Evolutionary conservation across 2,113 vertebrate genomes (phyloP).

Genomic region (Psittacara wagleri): DNA sequence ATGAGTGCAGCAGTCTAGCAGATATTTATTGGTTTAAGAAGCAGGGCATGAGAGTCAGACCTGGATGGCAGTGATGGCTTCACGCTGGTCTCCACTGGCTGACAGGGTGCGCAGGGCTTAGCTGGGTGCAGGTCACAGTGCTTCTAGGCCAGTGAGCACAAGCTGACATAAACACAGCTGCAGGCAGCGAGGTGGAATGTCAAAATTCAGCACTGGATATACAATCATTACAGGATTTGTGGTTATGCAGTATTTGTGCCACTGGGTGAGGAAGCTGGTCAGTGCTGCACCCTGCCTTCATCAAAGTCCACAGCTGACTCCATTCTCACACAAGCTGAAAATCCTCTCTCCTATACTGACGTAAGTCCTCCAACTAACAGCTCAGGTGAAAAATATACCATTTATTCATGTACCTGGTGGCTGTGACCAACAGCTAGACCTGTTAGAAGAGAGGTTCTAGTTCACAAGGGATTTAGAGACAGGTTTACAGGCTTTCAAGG

Average conservation of each 20-base stretch:
- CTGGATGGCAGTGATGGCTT: not conserved
- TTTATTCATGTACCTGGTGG: not conserved
- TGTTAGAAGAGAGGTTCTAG: not conserved
- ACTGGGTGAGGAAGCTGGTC: not conserved
- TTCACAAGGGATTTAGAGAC: not conserved
- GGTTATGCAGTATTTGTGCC: not conserved
- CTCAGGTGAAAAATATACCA: not conserved
- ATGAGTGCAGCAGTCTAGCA: not conserved
- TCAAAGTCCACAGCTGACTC: not conserved
- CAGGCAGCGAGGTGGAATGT: not conserved
- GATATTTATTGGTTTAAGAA: not conserved
- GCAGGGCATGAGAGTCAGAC: not conserved
- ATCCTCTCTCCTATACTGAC: not conserved
- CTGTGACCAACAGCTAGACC: not conserved
- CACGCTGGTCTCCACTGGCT: not conserved
- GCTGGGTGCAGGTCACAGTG: not conserved
- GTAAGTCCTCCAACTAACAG: not conserved
- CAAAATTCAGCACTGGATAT: not conserved
- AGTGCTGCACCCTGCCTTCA: not conserved
- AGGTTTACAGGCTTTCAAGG: not conserved
- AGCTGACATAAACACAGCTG: not conserved
- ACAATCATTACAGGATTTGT: not conserved
- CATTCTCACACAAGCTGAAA: not conserved
- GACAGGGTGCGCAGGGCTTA: rapidly evolving
- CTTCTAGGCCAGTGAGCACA: not conserved